A percentile compares a stretch with the other conserved stretches of the same genome.
These are phyloP conservation scores for Drosophila anceps DNA, from an alignment of 2,888 invertebrate species.

Conservation along the genomic window DNA sequence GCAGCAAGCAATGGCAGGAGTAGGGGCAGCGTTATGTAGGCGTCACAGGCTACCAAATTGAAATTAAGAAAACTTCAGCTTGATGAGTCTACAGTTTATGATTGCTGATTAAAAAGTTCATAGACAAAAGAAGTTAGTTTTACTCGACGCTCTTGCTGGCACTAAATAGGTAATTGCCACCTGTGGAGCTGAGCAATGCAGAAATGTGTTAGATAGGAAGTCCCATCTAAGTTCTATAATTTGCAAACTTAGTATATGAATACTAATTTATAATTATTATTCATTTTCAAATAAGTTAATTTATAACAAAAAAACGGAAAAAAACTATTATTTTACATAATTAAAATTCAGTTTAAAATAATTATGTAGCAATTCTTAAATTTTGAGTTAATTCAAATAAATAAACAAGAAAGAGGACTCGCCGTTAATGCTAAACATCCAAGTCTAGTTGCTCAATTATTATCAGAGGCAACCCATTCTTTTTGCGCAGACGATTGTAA, in stretches of 20 bases:
- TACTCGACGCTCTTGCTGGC: neutral
- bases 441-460: neutral
- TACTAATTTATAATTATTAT: neutral
- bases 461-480: neutral
- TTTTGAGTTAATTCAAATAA: neutral
- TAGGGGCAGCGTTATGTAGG: neutral
- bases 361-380: neutral
- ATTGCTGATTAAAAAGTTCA: conserved; percentile 10
- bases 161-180: neutral
- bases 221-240: neutral
- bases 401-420: neutral
- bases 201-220: neutral
- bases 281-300: too few relatives aligned
- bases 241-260: neutral
- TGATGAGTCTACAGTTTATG: conserved; percentile 18
- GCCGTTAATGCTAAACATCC: neutral
- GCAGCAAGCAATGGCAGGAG: neutral
- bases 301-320: too few relatives aligned
- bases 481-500: neutral
- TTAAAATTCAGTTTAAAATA: too few relatives aligned
- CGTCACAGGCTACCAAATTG: conserved; percentile 15
- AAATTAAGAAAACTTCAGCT: conserved; percentile 31
- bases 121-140: neutral
- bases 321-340: too few relatives aligned
- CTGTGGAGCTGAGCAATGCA: neutral